Conservation (phyloP, 2,113 vertebrate species). For the Oplegnathus fasciatus region DNA sequence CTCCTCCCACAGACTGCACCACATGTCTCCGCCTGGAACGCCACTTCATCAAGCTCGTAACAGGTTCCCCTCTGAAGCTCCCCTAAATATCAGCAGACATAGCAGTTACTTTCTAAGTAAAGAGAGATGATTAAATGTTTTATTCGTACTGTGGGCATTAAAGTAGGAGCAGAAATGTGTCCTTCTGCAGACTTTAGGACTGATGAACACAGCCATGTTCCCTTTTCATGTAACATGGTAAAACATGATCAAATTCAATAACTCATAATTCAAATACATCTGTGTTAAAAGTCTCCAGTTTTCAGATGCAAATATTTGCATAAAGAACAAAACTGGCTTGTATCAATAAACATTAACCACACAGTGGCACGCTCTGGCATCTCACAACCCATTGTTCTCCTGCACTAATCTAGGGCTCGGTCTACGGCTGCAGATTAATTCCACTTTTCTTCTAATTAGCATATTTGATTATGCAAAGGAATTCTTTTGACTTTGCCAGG, state of each 20-base stretch:
- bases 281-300: background rate
- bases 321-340: constrained; percentile 41
- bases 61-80: too few relatives aligned
- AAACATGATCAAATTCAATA: background rate
- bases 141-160: background rate
- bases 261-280: background rate
- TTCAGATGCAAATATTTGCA: constrained; percentile 48
- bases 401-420: constrained; percentile 57
- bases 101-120: background rate
- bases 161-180: background rate
- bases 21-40: background rate
- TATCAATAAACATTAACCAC: constrained; percentile 33
- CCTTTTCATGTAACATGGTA: background rate
- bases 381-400: constrained; percentile 64
- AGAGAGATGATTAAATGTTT: background rate
- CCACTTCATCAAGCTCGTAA: too few relatives aligned
- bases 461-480: constrained; percentile 78
- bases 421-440: constrained; percentile 53
- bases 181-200: background rate
- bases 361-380: constrained; percentile 49
- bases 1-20: background rate
- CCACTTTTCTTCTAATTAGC: constrained; percentile 66
- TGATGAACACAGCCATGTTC: background rate
- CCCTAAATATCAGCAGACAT: background rate
- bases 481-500: constrained; percentile 67